Evolutionary conservation across 2,113 vertebrate genomes (phyloP).

Genomic region (Loxodonta africana): DNA sequence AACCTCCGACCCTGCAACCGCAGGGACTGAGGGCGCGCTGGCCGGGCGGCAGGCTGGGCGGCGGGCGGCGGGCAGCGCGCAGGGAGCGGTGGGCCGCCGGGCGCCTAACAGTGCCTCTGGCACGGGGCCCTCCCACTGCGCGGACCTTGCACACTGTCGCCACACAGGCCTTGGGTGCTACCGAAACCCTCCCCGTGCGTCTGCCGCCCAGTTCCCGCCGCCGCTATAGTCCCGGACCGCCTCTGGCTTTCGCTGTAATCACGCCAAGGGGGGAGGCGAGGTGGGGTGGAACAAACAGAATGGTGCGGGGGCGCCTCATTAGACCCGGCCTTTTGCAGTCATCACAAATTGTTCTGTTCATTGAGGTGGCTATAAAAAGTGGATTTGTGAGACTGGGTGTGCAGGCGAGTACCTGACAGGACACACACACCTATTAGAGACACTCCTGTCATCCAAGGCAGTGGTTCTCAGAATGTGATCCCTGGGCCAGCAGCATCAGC

Average conservation of each 20-base stretch:
- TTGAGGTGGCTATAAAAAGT: neutral
- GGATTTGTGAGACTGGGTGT: neutral
- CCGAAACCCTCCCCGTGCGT: neutral
- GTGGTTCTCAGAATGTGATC: neutral
- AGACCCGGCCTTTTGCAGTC: neutral
- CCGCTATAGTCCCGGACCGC: neutral
- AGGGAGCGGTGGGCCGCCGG: neutral
- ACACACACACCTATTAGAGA: neutral
- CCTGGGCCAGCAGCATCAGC: neutral
- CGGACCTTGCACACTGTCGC: neutral
- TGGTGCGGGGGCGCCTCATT: neutral
- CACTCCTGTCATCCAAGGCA: neutral
- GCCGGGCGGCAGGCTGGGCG: constrained; percentile 20
- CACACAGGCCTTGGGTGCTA: neutral
- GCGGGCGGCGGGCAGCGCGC: constrained; percentile 70
- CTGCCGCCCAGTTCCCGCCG: neutral
- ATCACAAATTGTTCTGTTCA: neutral
- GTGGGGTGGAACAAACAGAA: neutral
- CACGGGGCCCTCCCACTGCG: neutral
- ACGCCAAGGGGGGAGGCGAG: rapidly evolving
- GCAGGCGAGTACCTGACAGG: neutral
- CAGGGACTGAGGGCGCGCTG: neutral
- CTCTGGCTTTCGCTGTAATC: neutral
- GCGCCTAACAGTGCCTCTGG: neutral
- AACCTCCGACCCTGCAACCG: constrained; percentile 66